phyloP scores from a whole-genome alignment of 2,113 vertebrate genomes.

The Thryonomys swinderianus region DNA sequence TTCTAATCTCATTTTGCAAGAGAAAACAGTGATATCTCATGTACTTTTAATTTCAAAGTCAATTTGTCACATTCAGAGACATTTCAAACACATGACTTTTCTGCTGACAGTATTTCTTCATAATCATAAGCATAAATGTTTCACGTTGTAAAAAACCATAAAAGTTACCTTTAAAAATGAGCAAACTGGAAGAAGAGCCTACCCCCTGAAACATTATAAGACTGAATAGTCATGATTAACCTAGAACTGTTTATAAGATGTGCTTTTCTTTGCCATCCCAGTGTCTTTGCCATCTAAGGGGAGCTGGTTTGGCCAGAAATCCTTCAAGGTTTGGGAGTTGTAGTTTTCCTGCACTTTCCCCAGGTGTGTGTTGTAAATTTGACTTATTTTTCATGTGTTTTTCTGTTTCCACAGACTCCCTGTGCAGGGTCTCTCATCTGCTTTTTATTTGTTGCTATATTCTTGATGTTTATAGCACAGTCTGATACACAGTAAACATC shows the following conservation, averaged over 20 bases:
- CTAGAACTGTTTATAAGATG: not conserved
- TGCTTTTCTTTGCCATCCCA: not conserved
- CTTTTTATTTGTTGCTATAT: not conserved
- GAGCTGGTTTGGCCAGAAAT: not conserved
- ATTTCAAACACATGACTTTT: not conserved
- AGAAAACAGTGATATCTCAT: not conserved
- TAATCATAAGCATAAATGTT: not conserved
- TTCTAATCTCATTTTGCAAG: constrained; percentile 36
- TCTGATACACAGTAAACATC: not conserved
- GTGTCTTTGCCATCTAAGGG: not conserved
- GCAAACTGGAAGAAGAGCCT: not conserved
- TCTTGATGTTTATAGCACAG: not conserved
- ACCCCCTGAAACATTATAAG: not conserved
- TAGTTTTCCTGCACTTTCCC: not conserved
- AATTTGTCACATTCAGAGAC: not conserved
- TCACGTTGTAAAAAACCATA: not conserved
- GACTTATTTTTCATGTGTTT: not conserved
- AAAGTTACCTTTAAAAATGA: not conserved
- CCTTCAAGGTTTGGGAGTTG: not conserved
- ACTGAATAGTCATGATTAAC: not conserved
- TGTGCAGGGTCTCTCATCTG: not conserved
- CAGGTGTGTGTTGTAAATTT: not conserved
- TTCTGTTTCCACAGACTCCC: not conserved
- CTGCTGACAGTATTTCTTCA: not conserved
- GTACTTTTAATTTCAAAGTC: constrained; percentile 20